phyloP scores from a whole-genome alignment of 1,140 invertebrate genomes.

The Tetranychus cinnabarinus region DNA sequence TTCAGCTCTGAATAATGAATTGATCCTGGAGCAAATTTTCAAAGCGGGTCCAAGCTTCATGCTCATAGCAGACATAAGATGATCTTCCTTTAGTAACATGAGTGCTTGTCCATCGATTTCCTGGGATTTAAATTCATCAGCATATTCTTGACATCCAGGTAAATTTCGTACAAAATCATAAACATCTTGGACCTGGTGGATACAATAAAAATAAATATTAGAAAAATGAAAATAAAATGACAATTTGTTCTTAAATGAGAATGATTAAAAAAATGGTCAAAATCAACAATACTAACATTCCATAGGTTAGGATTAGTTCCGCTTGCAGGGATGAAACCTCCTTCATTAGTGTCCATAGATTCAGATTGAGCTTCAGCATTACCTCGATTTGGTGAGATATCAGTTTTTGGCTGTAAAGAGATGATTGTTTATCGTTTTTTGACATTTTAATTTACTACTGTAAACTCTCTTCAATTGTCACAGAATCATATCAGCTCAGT shows the following conservation, averaged over 20 bases:
- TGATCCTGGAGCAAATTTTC: conserved; percentile 72
- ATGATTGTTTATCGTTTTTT: too few species aligned
- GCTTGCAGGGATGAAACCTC: conserved; percentile 4
- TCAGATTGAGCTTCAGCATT: not conserved
- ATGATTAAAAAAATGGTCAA: not conserved
- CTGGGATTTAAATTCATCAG: conserved; percentile 77
- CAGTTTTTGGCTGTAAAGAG: too few species aligned
- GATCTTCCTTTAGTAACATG: conserved; percentile 76
- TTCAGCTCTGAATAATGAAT: conserved; percentile 36
- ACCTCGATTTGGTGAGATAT: too few species aligned
- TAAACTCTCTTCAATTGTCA: too few species aligned
- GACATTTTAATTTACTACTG: too few species aligned
- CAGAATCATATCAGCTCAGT: too few species aligned
- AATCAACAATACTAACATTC: conserved; percentile 10
- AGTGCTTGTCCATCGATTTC: conserved; percentile 88
- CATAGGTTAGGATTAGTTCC: conserved; percentile 13
- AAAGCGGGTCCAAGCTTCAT: conserved; percentile 84
- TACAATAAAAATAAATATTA: not conserved
- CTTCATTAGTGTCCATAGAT: not conserved
- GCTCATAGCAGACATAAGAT: conserved; percentile 75
- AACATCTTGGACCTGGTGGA: conserved; percentile 24
- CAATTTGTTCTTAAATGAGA: not conserved
- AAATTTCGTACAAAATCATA: conserved; percentile 59
- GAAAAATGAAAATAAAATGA: not conserved
- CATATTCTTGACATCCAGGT: conserved; percentile 70